Conservation (phyloP, 2,888 invertebrate genomes). For the Eupithecia tripunctaria region DNA sequence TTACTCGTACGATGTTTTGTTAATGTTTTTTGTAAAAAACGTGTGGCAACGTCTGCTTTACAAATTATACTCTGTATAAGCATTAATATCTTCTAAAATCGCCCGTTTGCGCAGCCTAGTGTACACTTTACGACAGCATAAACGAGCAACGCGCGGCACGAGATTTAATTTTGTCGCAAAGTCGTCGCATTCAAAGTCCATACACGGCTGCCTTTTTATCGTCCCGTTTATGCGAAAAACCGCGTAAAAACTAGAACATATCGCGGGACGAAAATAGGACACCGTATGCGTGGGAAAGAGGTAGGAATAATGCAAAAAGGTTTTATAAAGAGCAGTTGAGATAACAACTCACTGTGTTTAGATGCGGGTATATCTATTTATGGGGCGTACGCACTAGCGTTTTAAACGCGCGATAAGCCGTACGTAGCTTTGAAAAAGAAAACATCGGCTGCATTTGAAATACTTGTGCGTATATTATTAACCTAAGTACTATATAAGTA, state of each 20-base stretch:
- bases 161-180: conserved; percentile 35
- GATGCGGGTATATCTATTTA: background rate
- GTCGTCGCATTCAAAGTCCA: conserved; percentile 35
- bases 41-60: too few species aligned
- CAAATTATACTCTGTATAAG: too few species aligned
- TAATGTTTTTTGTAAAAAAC: too few species aligned
- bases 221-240: conserved; percentile 31
- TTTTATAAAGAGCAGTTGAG: background rate
- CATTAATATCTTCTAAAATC: background rate
- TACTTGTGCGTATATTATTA: background rate
- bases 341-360: conserved; percentile 8
- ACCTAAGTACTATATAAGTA: background rate
- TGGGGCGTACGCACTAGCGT: background rate
- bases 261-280: conserved; percentile 1
- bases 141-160: conserved; percentile 24
- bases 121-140: conserved; percentile 30
- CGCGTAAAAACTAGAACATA: conserved; percentile 27
- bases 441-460: background rate
- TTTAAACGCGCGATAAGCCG: background rate
- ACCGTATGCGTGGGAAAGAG: background rate
- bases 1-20: too few species aligned
- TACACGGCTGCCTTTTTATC: conserved; percentile 29
- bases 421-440: background rate
- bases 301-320: conserved; percentile 5
- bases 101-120: conserved; percentile 10